A percentile compares a stretch with the other conserved stretches of the same genome.
Conservation (phyloP, 2,113 vertebrate genomes). For the Azemiops feae region DNA sequence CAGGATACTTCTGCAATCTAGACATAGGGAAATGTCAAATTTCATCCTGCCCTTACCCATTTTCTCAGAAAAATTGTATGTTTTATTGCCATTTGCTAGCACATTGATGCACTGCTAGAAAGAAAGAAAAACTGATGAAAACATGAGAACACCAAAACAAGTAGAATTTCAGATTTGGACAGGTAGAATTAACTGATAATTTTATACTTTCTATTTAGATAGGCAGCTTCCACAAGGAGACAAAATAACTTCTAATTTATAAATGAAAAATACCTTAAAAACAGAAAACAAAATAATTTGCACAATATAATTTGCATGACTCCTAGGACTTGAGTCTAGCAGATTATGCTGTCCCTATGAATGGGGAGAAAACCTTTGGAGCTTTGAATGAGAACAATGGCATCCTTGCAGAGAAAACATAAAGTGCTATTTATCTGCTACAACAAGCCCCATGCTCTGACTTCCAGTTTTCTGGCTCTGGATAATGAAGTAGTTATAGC, state of each 20-base stretch:
- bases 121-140: neutral
- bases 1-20: neutral
- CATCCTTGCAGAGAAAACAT: neutral
- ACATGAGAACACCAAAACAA: neutral
- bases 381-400: neutral
- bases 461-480: constrained; percentile 4
- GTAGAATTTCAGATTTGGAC: neutral
- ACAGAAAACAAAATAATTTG: neutral
- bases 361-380: neutral
- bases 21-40: neutral
- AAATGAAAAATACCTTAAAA: neutral
- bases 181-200: neutral
- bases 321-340: neutral
- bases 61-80: neutral
- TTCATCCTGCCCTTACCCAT: neutral
- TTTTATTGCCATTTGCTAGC: neutral
- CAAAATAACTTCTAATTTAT: neutral
- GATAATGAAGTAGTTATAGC: neutral
- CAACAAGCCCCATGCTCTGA: neutral
- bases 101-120: neutral
- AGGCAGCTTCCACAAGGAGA: neutral
- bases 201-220: neutral
- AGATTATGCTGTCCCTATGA: neutral
- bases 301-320: neutral
- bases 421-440: neutral